These are phyloP conservation scores for Lophius americanus DNA, from an alignment of 2,797 vertebrate genomes.

Conservation along the genomic window DNA sequence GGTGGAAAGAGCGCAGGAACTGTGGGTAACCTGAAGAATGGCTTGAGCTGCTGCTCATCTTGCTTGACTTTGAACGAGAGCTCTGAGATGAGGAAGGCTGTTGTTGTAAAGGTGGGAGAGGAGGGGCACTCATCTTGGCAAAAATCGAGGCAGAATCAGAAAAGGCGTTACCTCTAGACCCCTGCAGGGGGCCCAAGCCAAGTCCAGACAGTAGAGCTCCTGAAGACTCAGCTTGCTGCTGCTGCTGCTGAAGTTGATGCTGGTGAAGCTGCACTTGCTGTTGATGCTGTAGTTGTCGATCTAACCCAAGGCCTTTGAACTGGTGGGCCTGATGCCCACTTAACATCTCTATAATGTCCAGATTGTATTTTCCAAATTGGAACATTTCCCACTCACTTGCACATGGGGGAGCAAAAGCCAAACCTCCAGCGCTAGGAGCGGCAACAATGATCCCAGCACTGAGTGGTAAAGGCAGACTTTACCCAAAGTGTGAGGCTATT, in stretches of 20 bases:
- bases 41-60: slow-evolving; percentile 85
- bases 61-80: slow-evolving; percentile 86
- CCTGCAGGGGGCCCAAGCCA: slow-evolving; percentile 85
- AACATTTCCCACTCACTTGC: slow-evolving; percentile 89
- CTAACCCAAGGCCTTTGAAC: slow-evolving; percentile 88
- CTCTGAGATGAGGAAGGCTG: slow-evolving; percentile 86
- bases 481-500: slow-evolving; percentile 60
- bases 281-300: slow-evolving; percentile 87
- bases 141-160: slow-evolving; percentile 88
- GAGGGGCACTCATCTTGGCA: slow-evolving; percentile 89
- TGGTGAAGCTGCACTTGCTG: slow-evolving; percentile 88
- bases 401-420: slow-evolving; percentile 82
- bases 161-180: slow-evolving; percentile 87
- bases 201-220: slow-evolving; percentile 88
- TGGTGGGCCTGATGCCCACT: slow-evolving; percentile 89
- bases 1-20: slow-evolving; percentile 88
- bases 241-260: slow-evolving; percentile 87
- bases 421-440: slow-evolving; percentile 80
- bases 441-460: slow-evolving; percentile 73
- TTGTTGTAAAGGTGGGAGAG: slow-evolving; percentile 86
- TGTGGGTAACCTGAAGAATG: slow-evolving; percentile 86
- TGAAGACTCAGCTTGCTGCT: slow-evolving; percentile 86
- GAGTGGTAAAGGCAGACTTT: slow-evolving; percentile 69
- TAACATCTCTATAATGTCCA: slow-evolving; percentile 91
- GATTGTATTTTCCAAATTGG: slow-evolving; percentile 90